phyloP scores from a whole-genome alignment of 1,140 invertebrate species.

The Zophobas morio region DNA sequence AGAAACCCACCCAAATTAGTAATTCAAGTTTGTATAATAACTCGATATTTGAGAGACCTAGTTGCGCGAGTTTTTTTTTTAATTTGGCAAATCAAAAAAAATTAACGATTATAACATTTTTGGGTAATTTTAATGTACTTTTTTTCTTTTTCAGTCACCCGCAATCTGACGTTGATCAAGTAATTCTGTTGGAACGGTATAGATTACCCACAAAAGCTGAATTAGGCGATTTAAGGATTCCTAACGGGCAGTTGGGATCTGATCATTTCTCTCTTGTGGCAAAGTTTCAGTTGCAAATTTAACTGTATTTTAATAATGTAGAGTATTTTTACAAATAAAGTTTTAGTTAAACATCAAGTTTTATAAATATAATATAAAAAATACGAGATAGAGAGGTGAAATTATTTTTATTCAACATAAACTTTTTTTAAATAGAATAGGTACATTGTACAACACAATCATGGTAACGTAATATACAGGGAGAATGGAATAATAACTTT shows the following conservation, averaged over 20 bases:
- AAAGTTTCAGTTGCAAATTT: constrained; percentile 69
- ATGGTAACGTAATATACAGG: constrained; percentile 62
- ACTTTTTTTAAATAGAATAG: constrained; percentile 60
- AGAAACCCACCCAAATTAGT: too few species aligned
- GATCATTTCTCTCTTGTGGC: constrained; percentile 84
- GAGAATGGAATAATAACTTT: constrained; percentile 62
- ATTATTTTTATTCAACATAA: constrained; percentile 64
- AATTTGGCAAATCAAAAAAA: neutral
- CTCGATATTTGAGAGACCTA: too few species aligned
- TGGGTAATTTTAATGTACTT: constrained; percentile 2
- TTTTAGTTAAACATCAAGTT: too few species aligned
- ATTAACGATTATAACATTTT: neutral
- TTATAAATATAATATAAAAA: constrained; percentile 26
- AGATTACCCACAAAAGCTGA: constrained; percentile 75
- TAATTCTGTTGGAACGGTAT: constrained; percentile 75
- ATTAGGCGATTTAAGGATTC: constrained; percentile 77
- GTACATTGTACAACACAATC: constrained; percentile 61
- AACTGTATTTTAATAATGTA: constrained; percentile 7
- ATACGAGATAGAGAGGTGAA: constrained; percentile 61
- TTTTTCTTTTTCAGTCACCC: constrained; percentile 56
- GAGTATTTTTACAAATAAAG: too few species aligned
- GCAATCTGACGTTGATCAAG: constrained; percentile 59
- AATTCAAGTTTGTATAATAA: too few species aligned
- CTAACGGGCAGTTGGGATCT: constrained; percentile 81
- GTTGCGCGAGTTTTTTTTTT: neutral